Evolutionary conservation across 1,140 invertebrate species (phyloP), one percentile per base, ranked within the genome.

Genomic region (Oncopeltus fasciatus): DNA sequence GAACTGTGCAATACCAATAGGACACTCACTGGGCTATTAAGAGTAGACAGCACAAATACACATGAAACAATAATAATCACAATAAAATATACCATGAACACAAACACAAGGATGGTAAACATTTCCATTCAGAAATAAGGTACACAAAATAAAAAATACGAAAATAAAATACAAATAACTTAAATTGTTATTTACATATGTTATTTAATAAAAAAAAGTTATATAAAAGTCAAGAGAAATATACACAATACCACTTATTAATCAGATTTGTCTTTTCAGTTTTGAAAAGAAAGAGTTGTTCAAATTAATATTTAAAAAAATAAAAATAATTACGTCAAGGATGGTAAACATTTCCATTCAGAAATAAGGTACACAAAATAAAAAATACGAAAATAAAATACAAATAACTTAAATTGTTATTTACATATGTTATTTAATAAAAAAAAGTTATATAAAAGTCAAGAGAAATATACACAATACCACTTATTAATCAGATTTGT

Each of bases 61-160:
- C n/a, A n/a, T n/a, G n/a, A n/a, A n/a, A n/a, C n/a, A n/a, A n/a
- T n/a, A n/a, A n/a, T n/a, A n/a, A n/a, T n/a, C n/a, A n/a, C n/a
- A 51, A 29, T n/a, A 56, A 56, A 56, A 56, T 56, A 27, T 16
- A 56, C 24, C n/a, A 24, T 29, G 27, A 29, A 56, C 21, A 56
- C 51, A 56, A 29, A 56, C n/a, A 29, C 24, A 24, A 56, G 21
- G n/a, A 46, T 53, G 49, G 49, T 53, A 53, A 49, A 53, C 20
- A n/a, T 31, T 14, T 57, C 31, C 31, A 9, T 56, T 21, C 21
- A 56, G 14, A 8, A n/a, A n/a, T n/a, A n/a, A n/a, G n/a, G n/a
- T n/a, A n/a, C n/a, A n/a, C 21, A 56, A 56, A 56, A 24, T 56
- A 56, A 56, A 27, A 56, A 24, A 24, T 21, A 24, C 14, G 18